These are phyloP conservation scores for Penaeus indicus DNA, from an alignment of 1,140 invertebrate species.

Conservation along the genomic window DNA sequence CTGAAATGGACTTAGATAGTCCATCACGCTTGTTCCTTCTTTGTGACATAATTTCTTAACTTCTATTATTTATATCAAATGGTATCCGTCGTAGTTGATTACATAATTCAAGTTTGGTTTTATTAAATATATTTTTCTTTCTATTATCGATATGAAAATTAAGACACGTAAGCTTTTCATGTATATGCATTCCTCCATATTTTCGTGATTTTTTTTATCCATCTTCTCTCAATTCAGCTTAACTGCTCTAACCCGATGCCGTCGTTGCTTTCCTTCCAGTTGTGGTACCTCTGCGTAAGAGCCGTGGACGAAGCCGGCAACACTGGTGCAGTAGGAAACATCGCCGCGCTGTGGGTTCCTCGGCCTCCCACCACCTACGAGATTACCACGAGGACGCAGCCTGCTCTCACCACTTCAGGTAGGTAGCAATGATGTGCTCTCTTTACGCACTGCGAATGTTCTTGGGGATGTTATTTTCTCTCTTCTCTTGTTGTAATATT, in stretches of 20 bases:
- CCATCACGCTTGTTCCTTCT: no score
- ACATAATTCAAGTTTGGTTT: not conserved
- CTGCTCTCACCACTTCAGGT: conserved; percentile 64
- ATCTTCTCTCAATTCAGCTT: not conserved
- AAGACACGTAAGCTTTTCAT: no score
- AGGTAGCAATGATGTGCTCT: not conserved
- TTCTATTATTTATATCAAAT: not conserved
- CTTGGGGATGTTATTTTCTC: not conserved
- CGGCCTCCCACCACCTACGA: conserved; percentile 66
- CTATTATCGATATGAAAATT: no score
- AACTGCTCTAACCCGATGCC: not conserved
- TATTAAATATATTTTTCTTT: not conserved
- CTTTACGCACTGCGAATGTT: not conserved
- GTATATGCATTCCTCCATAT: not conserved
- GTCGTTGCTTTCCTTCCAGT: conserved; percentile 13
- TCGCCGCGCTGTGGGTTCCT: conserved; percentile 73
- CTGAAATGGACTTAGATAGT: no score
- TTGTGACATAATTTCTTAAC: no score
- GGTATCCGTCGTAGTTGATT: not conserved
- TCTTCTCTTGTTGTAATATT: not conserved
- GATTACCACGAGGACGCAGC: conserved; percentile 64
- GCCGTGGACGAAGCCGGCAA: conserved; percentile 71
- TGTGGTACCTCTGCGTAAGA: conserved; percentile 73
- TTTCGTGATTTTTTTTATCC: not conserved
- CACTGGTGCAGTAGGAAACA: conserved; percentile 74